phyloP scores from a whole-genome alignment of 2,888 invertebrate species.

The Ochropacha duplaris region DNA sequence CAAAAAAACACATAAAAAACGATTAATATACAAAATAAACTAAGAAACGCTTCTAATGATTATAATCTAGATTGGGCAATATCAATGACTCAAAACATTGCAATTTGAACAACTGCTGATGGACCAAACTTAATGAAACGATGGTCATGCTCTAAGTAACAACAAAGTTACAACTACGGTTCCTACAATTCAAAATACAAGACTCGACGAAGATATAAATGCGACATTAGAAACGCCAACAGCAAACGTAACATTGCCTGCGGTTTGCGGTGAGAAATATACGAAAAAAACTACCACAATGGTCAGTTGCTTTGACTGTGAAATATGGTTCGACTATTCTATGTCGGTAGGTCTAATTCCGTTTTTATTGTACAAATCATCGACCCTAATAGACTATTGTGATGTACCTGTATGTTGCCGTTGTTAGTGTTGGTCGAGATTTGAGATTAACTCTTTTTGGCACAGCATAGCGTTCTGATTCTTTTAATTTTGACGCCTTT shows the following conservation, averaged over 20 bases:
- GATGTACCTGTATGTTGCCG: neutral
- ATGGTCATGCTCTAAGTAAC: constrained; percentile 35
- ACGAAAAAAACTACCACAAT: constrained; percentile 27
- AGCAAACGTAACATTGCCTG: constrained; percentile 18
- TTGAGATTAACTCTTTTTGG: constrained; percentile 1
- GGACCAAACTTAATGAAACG: constrained; percentile 36
- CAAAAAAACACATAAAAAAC: neutral
- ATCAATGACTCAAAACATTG: constrained; percentile 20
- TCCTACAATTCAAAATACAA: neutral
- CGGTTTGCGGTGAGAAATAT: constrained; percentile 24
- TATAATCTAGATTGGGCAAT: constrained; percentile 9
- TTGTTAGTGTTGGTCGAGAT: constrained; percentile 2
- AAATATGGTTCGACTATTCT: constrained; percentile 30
- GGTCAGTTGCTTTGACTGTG: constrained; percentile 21
- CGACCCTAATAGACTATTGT: constrained; percentile 14
- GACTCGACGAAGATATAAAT: constrained; percentile 6
- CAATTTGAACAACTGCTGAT: constrained; percentile 6
- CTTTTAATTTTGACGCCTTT: neutral
- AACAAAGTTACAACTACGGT: constrained; percentile 17
- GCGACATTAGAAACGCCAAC: constrained; percentile 5
- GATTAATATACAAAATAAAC: neutral
- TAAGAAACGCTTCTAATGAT: neutral
- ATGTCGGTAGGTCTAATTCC: constrained; percentile 12
- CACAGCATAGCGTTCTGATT: neutral
- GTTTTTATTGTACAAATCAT: constrained; percentile 19